Evolutionary conservation across 2,797 vertebrate species (phyloP), one percentile per base, ranked within the genome.

Genomic region (Silurus aristotelis): DNA sequence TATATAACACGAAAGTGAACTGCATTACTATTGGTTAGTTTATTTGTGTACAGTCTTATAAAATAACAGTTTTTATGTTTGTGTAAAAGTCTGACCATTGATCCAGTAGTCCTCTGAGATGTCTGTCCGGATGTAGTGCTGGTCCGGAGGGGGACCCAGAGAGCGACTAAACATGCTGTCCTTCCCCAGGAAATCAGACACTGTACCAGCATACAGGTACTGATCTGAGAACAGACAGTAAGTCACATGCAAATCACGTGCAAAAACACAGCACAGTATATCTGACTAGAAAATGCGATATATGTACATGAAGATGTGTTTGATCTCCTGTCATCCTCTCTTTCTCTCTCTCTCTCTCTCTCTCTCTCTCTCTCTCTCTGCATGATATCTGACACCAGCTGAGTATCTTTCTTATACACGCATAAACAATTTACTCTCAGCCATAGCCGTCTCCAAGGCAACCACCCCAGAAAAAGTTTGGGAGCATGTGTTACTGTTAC

Each of bases 81-180:
- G 25, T 72, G 61, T 80, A n/a, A 48, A 10, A 68, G 5, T 6
- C 91, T 93, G 96, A 99, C 98, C 98, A 75, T 97, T 98, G 93
- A 99, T 97, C 98, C 98, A 99, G 92, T 98, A 97, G 93, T 99
- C 97, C 68, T 99, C 98, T 7, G 98, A 97, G 90, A 98, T 97
- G 91, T 99, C 98, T 2, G 97, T 99, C 91, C 97, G 96, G 91
- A 99, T 97, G 94, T 96, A 99, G 92, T 98, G 96, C 90, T 97
- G 97, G 92, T 98, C 96, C 2, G 96, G 96, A 82, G 96, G 93
- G 80, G 97, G 96, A 77, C 98, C 98, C 6, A 99, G 95, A 79
- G 98, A 99, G 87, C 98, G 96, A 17, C 97, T 97, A 92, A 99
- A 97, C 0, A 96, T 95, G 0, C 96, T 96, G 88, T 99, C 98